phyloP scores from a whole-genome alignment of 2,113 vertebrate genomes.

The Cepphus grylle region DNA sequence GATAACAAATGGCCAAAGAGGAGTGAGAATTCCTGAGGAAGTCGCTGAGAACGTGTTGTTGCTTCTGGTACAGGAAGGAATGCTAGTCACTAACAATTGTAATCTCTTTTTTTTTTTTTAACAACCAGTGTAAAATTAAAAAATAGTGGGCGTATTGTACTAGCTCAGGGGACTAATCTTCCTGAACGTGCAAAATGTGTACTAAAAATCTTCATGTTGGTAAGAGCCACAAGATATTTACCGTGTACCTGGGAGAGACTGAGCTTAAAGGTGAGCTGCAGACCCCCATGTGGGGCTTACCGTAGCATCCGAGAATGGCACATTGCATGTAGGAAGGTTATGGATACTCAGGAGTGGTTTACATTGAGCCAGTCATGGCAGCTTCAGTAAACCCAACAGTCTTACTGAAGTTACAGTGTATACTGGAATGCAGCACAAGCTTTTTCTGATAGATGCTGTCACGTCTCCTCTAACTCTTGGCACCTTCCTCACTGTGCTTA shows the following conservation, averaged over 20 bases:
- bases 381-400: neutral
- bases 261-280: neutral
- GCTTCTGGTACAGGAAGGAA: slow-evolving; percentile 61
- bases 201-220: neutral
- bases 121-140: neutral
- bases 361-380: neutral
- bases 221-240: neutral
- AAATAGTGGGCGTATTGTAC: neutral
- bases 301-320: rapidly evolving
- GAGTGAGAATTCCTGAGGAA: slow-evolving; percentile 67
- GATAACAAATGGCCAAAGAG: slow-evolving; percentile 61
- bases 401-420: neutral
- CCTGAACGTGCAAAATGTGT: neutral
- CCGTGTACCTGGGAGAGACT: neutral
- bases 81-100: slow-evolving; percentile 34
- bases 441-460: neutral
- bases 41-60: slow-evolving; percentile 55
- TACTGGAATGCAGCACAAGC: neutral
- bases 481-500: neutral
- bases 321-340: neutral
- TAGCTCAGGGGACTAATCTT: slow-evolving; percentile 1
- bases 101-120: neutral
- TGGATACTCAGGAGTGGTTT: neutral
- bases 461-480: neutral
- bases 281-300: neutral